Conservation (phyloP, 2,113 vertebrate species). For the Oxygymnocypris stewartii region DNA sequence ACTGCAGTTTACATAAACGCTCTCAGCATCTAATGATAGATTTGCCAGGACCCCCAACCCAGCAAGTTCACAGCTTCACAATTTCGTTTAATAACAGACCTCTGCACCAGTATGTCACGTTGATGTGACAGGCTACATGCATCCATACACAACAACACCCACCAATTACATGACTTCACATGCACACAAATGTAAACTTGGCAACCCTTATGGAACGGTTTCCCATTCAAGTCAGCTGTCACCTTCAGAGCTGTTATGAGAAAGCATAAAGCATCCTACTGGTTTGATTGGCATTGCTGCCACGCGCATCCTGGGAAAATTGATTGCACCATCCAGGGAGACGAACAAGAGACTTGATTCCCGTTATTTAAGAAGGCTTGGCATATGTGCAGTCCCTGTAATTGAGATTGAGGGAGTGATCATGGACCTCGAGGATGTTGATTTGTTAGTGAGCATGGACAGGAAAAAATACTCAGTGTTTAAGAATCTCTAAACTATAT, state of each 20-base stretch:
- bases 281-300: slow-evolving; percentile 43
- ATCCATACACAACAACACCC: not conserved
- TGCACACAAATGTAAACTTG: not conserved
- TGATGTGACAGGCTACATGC: slow-evolving; percentile 31
- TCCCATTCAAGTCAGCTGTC: slow-evolving; percentile 11
- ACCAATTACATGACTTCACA: slow-evolving; percentile 1
- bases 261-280: slow-evolving; percentile 26
- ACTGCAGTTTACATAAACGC: slow-evolving; percentile 29
- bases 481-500: too few species aligned
- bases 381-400: not conserved
- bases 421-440: not conserved
- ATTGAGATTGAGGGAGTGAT: not conserved
- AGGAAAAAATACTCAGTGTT: too few species aligned
- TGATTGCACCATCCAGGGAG: slow-evolving; percentile 18
- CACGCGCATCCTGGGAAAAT: slow-evolving; percentile 1
- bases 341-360: slow-evolving; percentile 4
- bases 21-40: slow-evolving; percentile 37
- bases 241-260: slow-evolving; percentile 22
- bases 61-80: not conserved
- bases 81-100: slow-evolving; percentile 34
- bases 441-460: not conserved
- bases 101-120: slow-evolving; percentile 20
- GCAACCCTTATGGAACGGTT: not conserved
- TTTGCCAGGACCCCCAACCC: not conserved
- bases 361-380: not conserved